A percentile compares a stretch with the other conserved stretches of the same genome.
phyloP scores from a whole-genome alignment of 2,888 invertebrate species.

The Pteria penguin region DNA sequence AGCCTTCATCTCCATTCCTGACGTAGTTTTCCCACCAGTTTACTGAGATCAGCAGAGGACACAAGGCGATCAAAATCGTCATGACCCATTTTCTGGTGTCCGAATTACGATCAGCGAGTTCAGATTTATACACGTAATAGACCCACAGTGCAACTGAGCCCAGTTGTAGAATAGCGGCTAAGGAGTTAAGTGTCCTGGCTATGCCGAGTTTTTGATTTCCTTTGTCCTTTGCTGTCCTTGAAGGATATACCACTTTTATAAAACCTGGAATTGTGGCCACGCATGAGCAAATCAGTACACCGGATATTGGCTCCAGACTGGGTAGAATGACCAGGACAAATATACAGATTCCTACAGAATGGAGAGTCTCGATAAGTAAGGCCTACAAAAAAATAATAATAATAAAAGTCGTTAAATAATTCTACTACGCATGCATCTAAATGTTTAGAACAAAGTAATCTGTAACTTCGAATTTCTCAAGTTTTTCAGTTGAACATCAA shows the following conservation, averaged over 20 bases:
- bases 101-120: constrained; percentile 14
- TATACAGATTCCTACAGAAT: constrained; percentile 61
- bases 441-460: not conserved
- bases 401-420: too few species aligned
- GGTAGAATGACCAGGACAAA: constrained; percentile 65
- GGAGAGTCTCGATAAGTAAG: constrained; percentile 59
- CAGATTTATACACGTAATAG: constrained; percentile 42
- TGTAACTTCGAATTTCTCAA: not conserved
- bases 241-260: constrained; percentile 51
- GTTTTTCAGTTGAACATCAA: not conserved
- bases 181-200: constrained; percentile 21
- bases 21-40: constrained; percentile 99
- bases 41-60: constrained; percentile 86
- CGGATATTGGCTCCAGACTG: constrained; percentile 61
- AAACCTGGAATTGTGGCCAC: constrained; percentile 55
- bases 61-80: constrained; percentile 87
- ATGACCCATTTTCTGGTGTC: constrained; percentile 44
- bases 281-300: constrained; percentile 49
- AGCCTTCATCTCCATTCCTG: constrained; percentile 36
- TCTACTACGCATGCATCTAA: too few species aligned
- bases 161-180: constrained; percentile 13
- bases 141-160: constrained; percentile 31
- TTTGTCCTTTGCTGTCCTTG: constrained; percentile 24
- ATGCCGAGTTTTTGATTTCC: not conserved
- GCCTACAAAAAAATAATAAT: constrained; percentile 52